Evolutionary conservation across 2,113 vertebrate genomes (phyloP).

Genomic region (Mus musculus): DNA sequence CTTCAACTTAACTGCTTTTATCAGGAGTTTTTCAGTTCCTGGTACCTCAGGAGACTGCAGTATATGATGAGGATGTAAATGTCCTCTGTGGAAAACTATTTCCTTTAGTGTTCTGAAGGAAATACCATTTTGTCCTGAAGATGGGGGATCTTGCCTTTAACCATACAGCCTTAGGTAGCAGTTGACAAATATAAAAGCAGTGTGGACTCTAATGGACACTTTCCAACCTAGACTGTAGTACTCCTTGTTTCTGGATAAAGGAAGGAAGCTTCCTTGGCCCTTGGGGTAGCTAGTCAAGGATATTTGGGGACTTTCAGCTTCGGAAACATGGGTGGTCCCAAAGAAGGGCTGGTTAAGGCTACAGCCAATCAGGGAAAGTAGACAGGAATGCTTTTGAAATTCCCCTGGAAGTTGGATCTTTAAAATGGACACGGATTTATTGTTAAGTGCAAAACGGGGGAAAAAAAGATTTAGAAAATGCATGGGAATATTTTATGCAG

Average conservation of each 20-base stretch:
- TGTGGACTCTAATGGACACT: conserved; percentile 22
- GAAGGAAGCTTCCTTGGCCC: conserved; percentile 53
- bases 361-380: conserved; percentile 44
- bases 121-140: background rate
- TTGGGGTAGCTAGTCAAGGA: conserved; percentile 34
- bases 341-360: conserved; percentile 42
- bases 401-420: conserved; percentile 66
- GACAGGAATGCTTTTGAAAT: conserved; percentile 63
- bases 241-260: conserved; percentile 58
- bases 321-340: conserved; percentile 57
- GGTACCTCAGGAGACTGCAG: background rate
- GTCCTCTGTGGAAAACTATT: background rate
- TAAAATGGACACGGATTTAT: conserved; percentile 56
- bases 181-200: background rate
- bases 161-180: background rate
- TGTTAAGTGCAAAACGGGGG: conserved; percentile 9
- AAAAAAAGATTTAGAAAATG: conserved; percentile 22
- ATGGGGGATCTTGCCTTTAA: background rate
- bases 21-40: background rate
- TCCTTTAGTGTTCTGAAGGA: conserved; percentile 4
- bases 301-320: conserved; percentile 72
- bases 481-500: background rate
- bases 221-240: conserved; percentile 57
- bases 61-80: background rate
- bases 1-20: background rate